These are phyloP conservation scores for Netelia virgata DNA, from an alignment of 2,888 invertebrate genomes.

Conservation along the genomic window DNA sequence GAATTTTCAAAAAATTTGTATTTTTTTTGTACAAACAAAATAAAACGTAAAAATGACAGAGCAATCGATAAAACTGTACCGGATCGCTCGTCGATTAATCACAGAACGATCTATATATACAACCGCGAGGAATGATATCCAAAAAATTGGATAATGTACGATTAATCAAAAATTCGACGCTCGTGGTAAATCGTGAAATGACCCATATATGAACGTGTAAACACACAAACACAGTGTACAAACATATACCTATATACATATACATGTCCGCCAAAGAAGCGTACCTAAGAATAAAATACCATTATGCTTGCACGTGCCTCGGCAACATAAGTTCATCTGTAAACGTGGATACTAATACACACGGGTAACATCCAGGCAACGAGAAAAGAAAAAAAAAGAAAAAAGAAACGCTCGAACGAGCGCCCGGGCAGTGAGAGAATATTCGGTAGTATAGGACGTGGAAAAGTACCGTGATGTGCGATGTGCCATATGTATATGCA, in stretches of 20 bases:
- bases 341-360: not conserved
- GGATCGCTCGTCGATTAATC: too few relatives aligned
- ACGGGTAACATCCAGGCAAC: not conserved
- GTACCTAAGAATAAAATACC: conserved; percentile 5
- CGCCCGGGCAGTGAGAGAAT: not conserved
- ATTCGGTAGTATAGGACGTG: not conserved
- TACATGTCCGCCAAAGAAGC: not conserved
- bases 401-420: not conserved
- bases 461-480: conserved; percentile 25
- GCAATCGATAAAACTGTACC: too few relatives aligned
- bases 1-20: too few relatives aligned
- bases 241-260: not conserved
- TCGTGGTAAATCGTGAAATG: too few relatives aligned
- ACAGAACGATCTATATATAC: too few relatives aligned
- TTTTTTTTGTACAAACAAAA: too few relatives aligned
- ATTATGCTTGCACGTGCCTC: conserved; percentile 14
- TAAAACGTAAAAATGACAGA: too few relatives aligned
- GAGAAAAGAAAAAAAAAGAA: not conserved
- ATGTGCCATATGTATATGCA: not conserved
- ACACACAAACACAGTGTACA: not conserved
- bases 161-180: too few relatives aligned
- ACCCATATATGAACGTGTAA: not conserved
- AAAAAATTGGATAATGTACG: too few relatives aligned
- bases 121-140: too few relatives aligned
- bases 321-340: conserved; percentile 19